Evolutionary conservation across 2,888 invertebrate species (phyloP).

Genomic region (Acanthosoma haemorrhoidale): DNA sequence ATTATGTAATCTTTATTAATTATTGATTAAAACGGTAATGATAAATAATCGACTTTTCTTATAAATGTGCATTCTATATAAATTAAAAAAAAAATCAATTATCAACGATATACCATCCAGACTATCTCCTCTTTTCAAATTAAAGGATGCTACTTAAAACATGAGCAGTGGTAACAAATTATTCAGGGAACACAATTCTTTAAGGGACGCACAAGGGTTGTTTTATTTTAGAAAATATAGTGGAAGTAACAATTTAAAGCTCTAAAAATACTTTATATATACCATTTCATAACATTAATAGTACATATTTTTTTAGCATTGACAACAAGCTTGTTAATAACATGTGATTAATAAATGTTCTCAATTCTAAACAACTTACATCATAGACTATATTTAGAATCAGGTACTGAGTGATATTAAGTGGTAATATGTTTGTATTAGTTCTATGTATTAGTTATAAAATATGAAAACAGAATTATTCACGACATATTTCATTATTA

Average conservation of each 20-base stretch:
- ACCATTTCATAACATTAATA: conserved; percentile 1
- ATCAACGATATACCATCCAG: too few species aligned
- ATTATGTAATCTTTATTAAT: too few species aligned
- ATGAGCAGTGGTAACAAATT: background rate
- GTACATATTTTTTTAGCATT: background rate
- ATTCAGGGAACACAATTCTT: background rate
- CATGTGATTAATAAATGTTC: conserved; percentile 5
- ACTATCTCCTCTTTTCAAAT: background rate
- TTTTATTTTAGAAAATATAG: background rate
- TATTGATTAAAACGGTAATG: too few species aligned
- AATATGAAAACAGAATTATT: too few species aligned
- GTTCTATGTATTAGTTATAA: too few species aligned
- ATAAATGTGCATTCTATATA: background rate
- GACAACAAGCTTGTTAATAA: background rate
- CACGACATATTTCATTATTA: too few species aligned
- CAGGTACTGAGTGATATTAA: conserved; percentile 14
- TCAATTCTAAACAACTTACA: conserved; percentile 5
- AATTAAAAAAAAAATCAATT: background rate
- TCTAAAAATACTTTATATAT: conserved; percentile 1
- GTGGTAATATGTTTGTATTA: conserved; percentile 1
- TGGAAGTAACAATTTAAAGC: background rate
- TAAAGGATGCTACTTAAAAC: background rate
- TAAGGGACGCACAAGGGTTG: background rate
- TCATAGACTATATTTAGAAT: conserved; percentile 4
- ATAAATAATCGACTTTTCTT: background rate